Evolutionary conservation across 2,888 invertebrate species (phyloP).

Genomic region (Cheilosia scutellata): DNA sequence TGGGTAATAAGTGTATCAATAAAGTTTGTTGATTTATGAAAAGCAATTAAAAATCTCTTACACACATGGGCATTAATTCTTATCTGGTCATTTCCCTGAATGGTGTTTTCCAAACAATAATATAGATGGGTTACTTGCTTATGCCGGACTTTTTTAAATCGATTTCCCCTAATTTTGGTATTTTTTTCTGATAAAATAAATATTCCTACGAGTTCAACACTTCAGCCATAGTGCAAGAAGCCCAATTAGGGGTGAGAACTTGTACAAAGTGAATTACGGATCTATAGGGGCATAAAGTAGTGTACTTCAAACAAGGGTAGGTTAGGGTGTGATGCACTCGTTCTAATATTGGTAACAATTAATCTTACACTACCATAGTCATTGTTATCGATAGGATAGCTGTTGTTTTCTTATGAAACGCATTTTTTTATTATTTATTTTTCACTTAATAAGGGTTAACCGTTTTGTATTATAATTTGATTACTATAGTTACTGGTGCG

Average conservation of each 20-base stretch:
- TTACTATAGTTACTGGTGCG: constrained; percentile 13
- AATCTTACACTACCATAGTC: constrained; percentile 22
- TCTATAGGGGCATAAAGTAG: constrained; percentile 54
- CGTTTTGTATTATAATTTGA: constrained; percentile 59
- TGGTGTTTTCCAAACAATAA: not conserved
- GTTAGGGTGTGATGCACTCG: constrained; percentile 65
- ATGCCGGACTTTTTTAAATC: constrained; percentile 42
- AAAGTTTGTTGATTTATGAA: too few species aligned
- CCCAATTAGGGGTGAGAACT: constrained; percentile 72
- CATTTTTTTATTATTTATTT: constrained; percentile 50
- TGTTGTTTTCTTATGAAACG: constrained; percentile 15
- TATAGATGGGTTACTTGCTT: not conserved
- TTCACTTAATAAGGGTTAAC: constrained; percentile 37
- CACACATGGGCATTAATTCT: too few species aligned
- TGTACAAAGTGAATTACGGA: constrained; percentile 30
- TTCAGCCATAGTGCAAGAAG: constrained; percentile 11
- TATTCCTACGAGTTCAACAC: constrained; percentile 61
- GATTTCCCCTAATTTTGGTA: constrained; percentile 41
- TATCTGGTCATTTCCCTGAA: not conserved
- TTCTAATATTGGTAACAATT: constrained; percentile 55
- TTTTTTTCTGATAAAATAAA: constrained; percentile 59
- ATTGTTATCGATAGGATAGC: constrained; percentile 38
- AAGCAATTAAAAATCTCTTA: too few species aligned
- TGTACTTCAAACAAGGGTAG: constrained; percentile 54
- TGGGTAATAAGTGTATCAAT: too few species aligned